phyloP scores from a whole-genome alignment of 1,140 invertebrate species.

The Musca domestica region DNA sequence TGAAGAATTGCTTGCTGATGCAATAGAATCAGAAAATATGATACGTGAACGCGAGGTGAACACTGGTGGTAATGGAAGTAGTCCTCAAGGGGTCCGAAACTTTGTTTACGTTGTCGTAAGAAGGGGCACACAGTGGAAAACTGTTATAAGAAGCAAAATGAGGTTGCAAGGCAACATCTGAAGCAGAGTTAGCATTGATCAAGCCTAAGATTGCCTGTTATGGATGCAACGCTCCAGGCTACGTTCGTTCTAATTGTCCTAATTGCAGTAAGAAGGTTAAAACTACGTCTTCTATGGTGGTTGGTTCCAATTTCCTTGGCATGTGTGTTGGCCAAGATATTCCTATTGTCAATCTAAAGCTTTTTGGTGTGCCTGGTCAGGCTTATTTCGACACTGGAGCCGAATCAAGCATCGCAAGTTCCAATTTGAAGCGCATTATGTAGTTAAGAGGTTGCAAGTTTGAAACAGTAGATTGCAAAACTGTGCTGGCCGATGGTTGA shows the following conservation, averaged over 20 bases:
- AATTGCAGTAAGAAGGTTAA: background rate
- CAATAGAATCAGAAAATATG: too few relatives aligned
- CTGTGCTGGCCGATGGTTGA: background rate
- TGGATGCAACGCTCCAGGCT: too few relatives aligned
- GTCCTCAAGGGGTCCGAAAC: background rate
- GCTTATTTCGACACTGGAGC: conserved; percentile 24
- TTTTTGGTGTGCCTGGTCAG: conserved; percentile 2
- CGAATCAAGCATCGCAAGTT: conserved; percentile 15
- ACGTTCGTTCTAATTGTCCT: background rate
- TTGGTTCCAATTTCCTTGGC: background rate
- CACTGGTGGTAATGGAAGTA: too few relatives aligned
- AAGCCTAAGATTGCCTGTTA: too few relatives aligned
- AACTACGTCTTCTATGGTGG: background rate
- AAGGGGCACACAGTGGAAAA: background rate
- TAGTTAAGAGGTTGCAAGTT: too few relatives aligned
- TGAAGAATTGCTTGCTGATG: too few relatives aligned
- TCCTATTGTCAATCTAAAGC: background rate
- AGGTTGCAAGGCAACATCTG: background rate
- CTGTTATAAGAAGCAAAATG: background rate
- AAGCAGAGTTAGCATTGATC: background rate
- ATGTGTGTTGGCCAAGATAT: conserved; percentile 8
- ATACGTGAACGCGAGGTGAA: background rate
- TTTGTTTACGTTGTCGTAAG: background rate
- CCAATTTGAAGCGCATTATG: conserved; percentile 1
- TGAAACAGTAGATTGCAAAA: background rate